Evolutionary conservation across 2,113 vertebrate species (phyloP), one percentile per base, ranked within the genome.

Genomic region (Corydoras sp.): DNA sequence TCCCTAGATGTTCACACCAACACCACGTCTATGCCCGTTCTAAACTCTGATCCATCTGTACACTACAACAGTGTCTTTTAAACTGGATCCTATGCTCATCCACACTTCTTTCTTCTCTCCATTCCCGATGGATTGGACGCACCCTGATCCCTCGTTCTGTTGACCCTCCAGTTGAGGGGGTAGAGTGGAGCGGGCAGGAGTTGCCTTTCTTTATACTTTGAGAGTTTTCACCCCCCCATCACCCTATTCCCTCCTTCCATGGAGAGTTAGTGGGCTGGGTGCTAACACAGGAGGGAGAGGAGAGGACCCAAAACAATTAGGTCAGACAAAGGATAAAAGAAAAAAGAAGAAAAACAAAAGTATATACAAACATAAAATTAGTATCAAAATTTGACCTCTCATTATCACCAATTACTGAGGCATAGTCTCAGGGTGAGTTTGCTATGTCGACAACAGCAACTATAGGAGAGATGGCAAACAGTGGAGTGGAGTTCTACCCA

Each of bases 381-480:
- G 35, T 43, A 43, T 43, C 1, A 43, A 43, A 62, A 77, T 58
- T 79, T 56, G 18, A 67, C 51, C 62, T 53, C 54, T 15, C 58
- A 14, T 29, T 62, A 70, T 68, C 55, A 54, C n/a, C 31, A 75
- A 53, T 13, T 24, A n/a, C 61, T 70, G 73, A 75, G 74, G 65
- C 62, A 10, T 30, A 30, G 58, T 76, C 68, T 65, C 62, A 54
- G 67, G 32, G 58, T 18, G 65, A 69, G 15, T 49, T 72, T 81
- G 83, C 81, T 72, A 89, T 89, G 87, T 89, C 88, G 65, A 88
- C 86, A 31, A 89, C 85, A 58, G 86, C 81, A 74, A 89, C 86
- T 0, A 94, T 96, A 92, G 93, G 92, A 0, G 94, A 96, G 80
- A 90, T 95, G 87, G 93, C 91, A 32, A 96, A 95, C 87, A 96